Evolutionary conservation across 2,888 invertebrate genomes (phyloP), one percentile per base, ranked within the genome.

Genomic region (Phengaris alcon): DNA sequence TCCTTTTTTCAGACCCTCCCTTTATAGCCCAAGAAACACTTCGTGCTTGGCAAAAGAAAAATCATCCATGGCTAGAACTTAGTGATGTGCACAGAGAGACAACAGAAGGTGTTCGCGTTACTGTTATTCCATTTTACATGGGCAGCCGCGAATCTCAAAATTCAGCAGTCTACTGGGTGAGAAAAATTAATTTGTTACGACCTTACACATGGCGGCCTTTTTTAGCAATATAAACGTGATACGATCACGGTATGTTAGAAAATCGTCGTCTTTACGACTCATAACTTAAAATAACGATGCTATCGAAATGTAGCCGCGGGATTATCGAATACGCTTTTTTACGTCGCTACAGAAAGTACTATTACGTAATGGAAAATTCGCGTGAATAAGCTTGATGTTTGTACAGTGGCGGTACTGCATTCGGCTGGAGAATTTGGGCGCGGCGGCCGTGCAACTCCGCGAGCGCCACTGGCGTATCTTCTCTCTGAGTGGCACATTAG

Each of bases 391-490:
- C 9, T 54, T 12, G 4, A 12, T 54, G 4, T 59, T 2, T 64
- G 75, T 76, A 4, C 81, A 93, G 93, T 99, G 99, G 99, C 95
- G 99, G 68, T 99, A 99, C 89, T 99, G 99, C 86, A 99, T 99
- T 85, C 95, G 99, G 35, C 93, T 99, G 81, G 99, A 99, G 94
- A 99, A 99, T 92, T 94, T 99, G 75, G 97, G 98, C 0, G 95
- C 97, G 57, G 93, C 97, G 75, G 97, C 97, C 75, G 98, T 99
- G 3, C 99, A 99, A 87, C 92, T 99, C 72, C 95, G 99, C 77
- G 99, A 99, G 93, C 94, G 99, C n/a, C 98, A 99, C 90, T 99
- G 99, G 99, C 95, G 99, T 81, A 99, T 99, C 87, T 99, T 99
- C 90, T 98, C 98, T 57, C 94, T 99, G 77, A 97, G 97, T 74